A percentile compares a stretch with the other conserved stretches of the same genome.
phyloP scores from a whole-genome alignment of 2,888 invertebrate genomes.

The Agrilus biguttatus region DNA sequence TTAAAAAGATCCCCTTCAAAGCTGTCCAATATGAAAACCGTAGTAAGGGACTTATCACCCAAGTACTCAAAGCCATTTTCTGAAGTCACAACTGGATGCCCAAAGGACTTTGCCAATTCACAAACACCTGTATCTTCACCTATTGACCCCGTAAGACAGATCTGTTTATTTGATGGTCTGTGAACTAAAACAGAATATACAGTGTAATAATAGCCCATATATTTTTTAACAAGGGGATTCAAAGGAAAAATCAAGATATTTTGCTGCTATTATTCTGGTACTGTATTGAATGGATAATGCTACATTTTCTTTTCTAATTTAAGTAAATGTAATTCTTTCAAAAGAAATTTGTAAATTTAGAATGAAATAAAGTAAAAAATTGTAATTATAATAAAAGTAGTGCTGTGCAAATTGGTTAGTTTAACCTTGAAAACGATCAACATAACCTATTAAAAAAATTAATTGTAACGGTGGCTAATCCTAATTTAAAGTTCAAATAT shows the following conservation, averaged over 20 bases:
- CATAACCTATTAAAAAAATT: slow-evolving; percentile 11
- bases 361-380: background rate
- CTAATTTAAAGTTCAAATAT: too few relatives aligned
- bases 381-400: background rate
- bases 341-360: background rate
- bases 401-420: slow-evolving; percentile 5
- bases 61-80: slow-evolving; percentile 45
- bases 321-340: background rate
- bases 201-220: slow-evolving; percentile 2
- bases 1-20: slow-evolving; percentile 62
- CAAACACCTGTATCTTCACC: slow-evolving; percentile 37
- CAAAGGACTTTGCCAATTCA: slow-evolving; percentile 45
- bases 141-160: slow-evolving; percentile 48
- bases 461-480: background rate
- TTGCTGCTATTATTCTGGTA: too few relatives aligned
- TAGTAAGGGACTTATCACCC: slow-evolving; percentile 43
- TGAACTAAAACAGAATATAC: slow-evolving; percentile 7
- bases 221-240: background rate
- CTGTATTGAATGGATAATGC: too few relatives aligned
- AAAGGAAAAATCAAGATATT: background rate
- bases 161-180: slow-evolving; percentile 37
- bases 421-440: slow-evolving; percentile 10
- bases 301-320: too few relatives aligned
- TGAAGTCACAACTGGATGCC: slow-evolving; percentile 46
- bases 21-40: slow-evolving; percentile 56